These are phyloP conservation scores for Blennius ocellaris DNA, from an alignment of 2,113 vertebrate species.

Conservation along the genomic window DNA sequence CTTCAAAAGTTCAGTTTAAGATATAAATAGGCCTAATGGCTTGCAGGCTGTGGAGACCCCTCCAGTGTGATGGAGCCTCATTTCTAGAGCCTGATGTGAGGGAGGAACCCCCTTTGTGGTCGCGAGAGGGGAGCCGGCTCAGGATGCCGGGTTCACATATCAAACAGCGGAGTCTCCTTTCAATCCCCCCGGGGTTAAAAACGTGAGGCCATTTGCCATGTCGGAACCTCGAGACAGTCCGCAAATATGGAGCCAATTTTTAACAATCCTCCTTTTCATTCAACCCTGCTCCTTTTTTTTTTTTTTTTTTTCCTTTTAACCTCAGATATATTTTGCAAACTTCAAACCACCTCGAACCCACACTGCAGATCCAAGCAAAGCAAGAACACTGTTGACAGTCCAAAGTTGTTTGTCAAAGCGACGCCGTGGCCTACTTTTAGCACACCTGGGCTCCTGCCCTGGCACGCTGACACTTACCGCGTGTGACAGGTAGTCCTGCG, in stretches of 20 bases:
- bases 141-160: conserved; percentile 62
- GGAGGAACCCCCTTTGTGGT: conserved; percentile 71
- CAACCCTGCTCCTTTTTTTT: conserved; percentile 6
- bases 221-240: conserved; percentile 23
- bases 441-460: conserved; percentile 42
- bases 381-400: conserved; percentile 17
- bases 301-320: conserved; percentile 18
- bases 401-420: conserved; percentile 41
- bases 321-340: conserved; percentile 16
- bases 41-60: conserved; percentile 63
- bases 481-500: conserved; percentile 81
- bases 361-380: conserved; percentile 9
- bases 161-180: conserved; percentile 55
- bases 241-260: conserved; percentile 45
- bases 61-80: conserved; percentile 28
- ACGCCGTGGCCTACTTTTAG: conserved; percentile 44
- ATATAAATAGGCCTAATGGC: conserved; percentile 70
- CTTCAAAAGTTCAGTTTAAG: conserved; percentile 36
- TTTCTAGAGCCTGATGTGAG: conserved; percentile 53
- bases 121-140: conserved; percentile 13
- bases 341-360: conserved; percentile 19
- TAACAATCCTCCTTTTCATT: conserved; percentile 60
- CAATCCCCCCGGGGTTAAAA: conserved; percentile 32
- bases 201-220: conserved; percentile 29
- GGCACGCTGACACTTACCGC: conserved; percentile 76